Evolutionary conservation across 1,140 invertebrate species (phyloP).

Genomic region (Planococcus citri): DNA sequence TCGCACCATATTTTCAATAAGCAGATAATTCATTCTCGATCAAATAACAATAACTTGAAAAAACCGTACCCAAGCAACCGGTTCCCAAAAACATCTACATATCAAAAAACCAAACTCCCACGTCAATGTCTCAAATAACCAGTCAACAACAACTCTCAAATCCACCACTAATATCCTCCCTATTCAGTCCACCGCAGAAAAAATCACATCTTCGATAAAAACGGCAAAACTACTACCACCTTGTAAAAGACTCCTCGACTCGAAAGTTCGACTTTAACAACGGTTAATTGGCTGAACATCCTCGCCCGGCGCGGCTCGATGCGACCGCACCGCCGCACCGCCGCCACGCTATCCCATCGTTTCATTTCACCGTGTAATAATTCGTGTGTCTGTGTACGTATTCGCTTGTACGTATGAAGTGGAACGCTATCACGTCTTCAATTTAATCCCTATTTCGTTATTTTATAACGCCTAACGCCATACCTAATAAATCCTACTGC

Average conservation of each 20-base stretch:
- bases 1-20: no score
- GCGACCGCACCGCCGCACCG: no score
- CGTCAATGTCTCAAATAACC: no score
- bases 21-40: no score
- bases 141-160: no score
- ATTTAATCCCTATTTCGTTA: conserved; percentile 7
- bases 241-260: background rate
- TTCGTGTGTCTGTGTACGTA: background rate
- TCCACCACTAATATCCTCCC: no score
- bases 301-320: background rate
- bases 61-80: no score
- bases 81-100: no score
- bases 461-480: conserved; percentile 6
- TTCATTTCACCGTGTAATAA: background rate
- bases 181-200: no score
- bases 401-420: background rate
- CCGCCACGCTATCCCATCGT: no score
- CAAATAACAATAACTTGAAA: no score
- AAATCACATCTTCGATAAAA: background rate
- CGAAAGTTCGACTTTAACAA: background rate
- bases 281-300: background rate
- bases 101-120: no score
- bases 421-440: conserved; percentile 5
- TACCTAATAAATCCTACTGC: background rate
- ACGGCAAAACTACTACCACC: background rate